A percentile compares a stretch with the other conserved stretches of the same genome.
Conservation (phyloP, 2,113 vertebrate genomes). For the Microcebus murinus region DNA sequence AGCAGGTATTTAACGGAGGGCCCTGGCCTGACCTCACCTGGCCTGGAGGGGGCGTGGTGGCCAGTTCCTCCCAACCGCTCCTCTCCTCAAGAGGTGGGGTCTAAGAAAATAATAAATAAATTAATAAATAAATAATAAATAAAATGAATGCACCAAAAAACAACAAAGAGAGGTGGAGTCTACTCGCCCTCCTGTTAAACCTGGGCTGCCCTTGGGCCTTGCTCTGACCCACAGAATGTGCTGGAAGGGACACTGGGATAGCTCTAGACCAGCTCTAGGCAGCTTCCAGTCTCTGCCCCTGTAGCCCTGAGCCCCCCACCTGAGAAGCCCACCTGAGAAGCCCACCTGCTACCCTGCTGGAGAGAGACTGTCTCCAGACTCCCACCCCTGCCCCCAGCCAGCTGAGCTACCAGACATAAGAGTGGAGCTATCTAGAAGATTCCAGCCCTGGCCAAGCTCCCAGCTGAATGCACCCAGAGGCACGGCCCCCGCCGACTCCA, state of each 20-base stretch:
- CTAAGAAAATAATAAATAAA: no score
- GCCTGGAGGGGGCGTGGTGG: fast-evolving
- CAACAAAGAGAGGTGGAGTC: neutral
- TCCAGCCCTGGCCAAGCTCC: neutral
- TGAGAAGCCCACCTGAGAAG: neutral
- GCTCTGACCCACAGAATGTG: neutral
- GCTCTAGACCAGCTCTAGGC: neutral
- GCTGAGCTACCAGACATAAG: neutral
- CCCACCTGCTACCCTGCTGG: neutral
- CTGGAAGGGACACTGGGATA: neutral
- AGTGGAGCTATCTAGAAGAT: neutral
- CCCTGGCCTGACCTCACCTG: neutral
- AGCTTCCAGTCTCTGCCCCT: neutral
- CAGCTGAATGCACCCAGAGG: neutral
- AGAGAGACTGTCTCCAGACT: neutral
- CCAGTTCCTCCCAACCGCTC: neutral
- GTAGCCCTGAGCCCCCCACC: neutral
- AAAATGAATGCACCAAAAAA: neutral
- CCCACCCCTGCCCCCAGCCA: neutral
- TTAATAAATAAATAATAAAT: no score
- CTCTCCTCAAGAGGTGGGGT: no score
- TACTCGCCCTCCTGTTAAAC: neutral
- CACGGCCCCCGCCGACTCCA: neutral
- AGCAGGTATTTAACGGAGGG: neutral
- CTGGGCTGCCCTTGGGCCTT: neutral